Base-by-base conservation (phyloP, 2,888 invertebrate species). In the Thyatira batis region DNA sequence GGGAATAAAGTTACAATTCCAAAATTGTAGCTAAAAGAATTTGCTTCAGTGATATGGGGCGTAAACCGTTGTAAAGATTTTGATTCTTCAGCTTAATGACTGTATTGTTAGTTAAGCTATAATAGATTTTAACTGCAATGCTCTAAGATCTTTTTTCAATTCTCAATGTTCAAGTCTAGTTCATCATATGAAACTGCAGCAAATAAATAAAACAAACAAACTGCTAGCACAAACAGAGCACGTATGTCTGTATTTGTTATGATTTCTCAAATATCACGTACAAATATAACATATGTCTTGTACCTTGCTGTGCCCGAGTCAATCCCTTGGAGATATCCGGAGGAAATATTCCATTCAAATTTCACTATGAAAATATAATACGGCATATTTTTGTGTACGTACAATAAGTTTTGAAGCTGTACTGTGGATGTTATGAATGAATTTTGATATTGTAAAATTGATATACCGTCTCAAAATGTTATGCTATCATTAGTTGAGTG, bases 291-390 rank as follows among this genome's bases (percentile, higher is more conserved):
- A 71, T 73, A 76, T 76, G 76, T 75, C 51, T 57, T 55, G 60
- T 8, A 13, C 11, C 23, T 45, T n/a, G 11, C 60, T 63, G 63
- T 63, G 65, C 62, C 62, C 67, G 65, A 72, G 64, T 67, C 73
- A 67, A 79, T 82, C 71, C 85, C 82, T 76, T 60, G 54, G 84
- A 80, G 85, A 79, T 68, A 55, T 67, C 63, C 33, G 39, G 62
- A 65, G 65, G 63, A 65, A 69, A 68, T 71, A 71, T 65, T 61
- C 60, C 63, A 70, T 69, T 71, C 68, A 71, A 80, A 84, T 82
- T 80, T 82, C 71, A 79, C 75, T 83, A 78, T 77, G 76, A 80
- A 83, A 82, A 79, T 80, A 78, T 81, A 76, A 76, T 77, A 39
- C 1, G 39, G 39, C 17, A 17, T 63, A 57, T 50, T 45, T 45